Evolutionary conservation across 2,888 invertebrate species (phyloP).

Genomic region (Xylocampa areola): DNA sequence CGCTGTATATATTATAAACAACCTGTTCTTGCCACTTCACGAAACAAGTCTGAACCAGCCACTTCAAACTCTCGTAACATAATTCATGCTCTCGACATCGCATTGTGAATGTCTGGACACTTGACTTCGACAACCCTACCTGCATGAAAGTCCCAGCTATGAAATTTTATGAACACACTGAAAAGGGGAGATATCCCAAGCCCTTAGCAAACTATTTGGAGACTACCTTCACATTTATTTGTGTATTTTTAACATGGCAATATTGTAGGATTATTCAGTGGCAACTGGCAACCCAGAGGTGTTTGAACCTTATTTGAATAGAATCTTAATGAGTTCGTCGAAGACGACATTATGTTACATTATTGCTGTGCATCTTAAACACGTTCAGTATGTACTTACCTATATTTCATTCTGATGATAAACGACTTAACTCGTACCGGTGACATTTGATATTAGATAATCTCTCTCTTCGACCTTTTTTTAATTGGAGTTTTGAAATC

Average conservation of each 20-base stretch:
- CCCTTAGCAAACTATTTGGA: constrained; percentile 47
- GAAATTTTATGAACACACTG: constrained; percentile 50
- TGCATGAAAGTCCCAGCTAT: constrained; percentile 24
- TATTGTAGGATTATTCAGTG: constrained; percentile 37
- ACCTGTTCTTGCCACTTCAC: not conserved
- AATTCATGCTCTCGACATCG: constrained; percentile 9
- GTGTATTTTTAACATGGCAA: constrained; percentile 37
- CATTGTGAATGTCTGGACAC: constrained; percentile 15
- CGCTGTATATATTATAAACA: no score
- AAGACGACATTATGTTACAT: constrained; percentile 22
- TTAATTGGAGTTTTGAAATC: not conserved
- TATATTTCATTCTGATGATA: constrained; percentile 7
- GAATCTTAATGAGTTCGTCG: constrained; percentile 27
- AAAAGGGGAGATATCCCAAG: constrained; percentile 17
- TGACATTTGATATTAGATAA: not conserved
- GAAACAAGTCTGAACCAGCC: constrained; percentile 14
- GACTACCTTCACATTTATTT: constrained; percentile 26
- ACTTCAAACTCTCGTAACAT: constrained; percentile 15
- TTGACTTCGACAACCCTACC: constrained; percentile 44
- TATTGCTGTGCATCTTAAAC: constrained; percentile 22
- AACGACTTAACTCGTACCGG: not conserved
- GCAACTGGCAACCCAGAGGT: constrained; percentile 34
- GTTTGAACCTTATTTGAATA: constrained; percentile 42
- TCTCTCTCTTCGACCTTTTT: not conserved
- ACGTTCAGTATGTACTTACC: constrained; percentile 11